phyloP scores from a whole-genome alignment of 2,797 vertebrate species.

The Lates japonicus region DNA sequence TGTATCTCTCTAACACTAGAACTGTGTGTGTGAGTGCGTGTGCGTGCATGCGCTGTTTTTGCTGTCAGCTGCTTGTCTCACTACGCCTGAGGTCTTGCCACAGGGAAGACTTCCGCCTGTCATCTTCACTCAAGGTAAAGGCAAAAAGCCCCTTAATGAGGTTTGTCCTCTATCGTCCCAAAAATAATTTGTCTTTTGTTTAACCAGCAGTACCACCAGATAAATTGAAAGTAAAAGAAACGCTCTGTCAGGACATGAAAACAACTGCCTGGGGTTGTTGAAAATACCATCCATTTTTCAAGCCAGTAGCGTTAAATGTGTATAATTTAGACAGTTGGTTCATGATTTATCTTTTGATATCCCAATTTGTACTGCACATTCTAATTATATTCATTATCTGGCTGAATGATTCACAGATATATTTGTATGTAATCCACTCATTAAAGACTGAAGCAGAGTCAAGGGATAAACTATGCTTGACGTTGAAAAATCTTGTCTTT shows the following conservation, averaged over 20 bases:
- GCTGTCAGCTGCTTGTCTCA: constrained; percentile 72
- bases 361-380: neutral
- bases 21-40: constrained; percentile 7
- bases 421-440: neutral
- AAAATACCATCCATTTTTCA: neutral
- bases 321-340: neutral
- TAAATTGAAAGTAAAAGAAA: constrained; percentile 14
- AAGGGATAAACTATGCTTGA: constrained; percentile 6
- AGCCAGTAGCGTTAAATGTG: neutral
- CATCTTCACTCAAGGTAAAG: constrained; percentile 73
- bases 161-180: constrained; percentile 31
- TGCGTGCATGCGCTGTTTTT: constrained; percentile 18
- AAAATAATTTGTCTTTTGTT: constrained; percentile 47
- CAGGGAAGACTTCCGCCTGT: constrained; percentile 74
- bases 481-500: neutral
- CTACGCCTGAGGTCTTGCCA: constrained; percentile 64
- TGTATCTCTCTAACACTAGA: constrained; percentile 5
- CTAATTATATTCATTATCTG: neutral
- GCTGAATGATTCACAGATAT: constrained; percentile 4
- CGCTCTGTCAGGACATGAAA: neutral
- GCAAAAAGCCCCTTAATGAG: constrained; percentile 60
- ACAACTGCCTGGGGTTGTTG: constrained; percentile 3
- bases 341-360: neutral
- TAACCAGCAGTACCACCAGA: constrained; percentile 4
- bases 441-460: neutral